These are phyloP conservation scores for Pteria penguin DNA, from an alignment of 2,888 invertebrate genomes.

Conservation along the genomic window DNA sequence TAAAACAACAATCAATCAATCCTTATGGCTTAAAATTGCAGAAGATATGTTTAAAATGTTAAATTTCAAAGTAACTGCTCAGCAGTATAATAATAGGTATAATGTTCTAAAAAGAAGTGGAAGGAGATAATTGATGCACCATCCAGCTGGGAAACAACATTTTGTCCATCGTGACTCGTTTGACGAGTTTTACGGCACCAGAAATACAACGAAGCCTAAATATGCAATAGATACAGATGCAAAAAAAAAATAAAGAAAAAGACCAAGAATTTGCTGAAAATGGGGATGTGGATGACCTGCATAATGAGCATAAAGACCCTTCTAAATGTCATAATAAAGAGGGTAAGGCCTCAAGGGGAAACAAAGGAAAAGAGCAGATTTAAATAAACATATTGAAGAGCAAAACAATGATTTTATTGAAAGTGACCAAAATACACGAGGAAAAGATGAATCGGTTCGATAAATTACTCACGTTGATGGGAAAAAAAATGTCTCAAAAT, in stretches of 20 bases:
- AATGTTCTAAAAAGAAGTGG: conserved; percentile 21
- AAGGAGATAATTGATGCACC: conserved; percentile 35
- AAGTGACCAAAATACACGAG: not conserved
- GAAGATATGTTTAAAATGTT: not conserved
- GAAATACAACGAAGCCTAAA: conserved; percentile 18
- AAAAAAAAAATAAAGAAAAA: too few species aligned
- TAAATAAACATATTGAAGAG: not conserved
- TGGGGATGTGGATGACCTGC: not conserved
- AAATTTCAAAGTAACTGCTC: not conserved
- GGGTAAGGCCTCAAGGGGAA: not conserved
- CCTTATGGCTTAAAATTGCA: not conserved
- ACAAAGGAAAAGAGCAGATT: not conserved
- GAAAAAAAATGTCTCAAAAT: too few species aligned
- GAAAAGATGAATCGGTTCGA: not conserved
- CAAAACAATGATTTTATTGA: not conserved
- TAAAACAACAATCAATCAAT: too few species aligned
- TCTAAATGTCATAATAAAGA: too few species aligned
- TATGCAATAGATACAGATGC: conserved; percentile 15
- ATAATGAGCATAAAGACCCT: not conserved
- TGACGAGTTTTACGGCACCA: conserved; percentile 30
- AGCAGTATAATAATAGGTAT: conserved; percentile 10
- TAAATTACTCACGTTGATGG: not conserved
- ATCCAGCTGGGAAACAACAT: conserved; percentile 13
- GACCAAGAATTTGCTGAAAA: not conserved
- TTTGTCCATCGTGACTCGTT: conserved; percentile 23